Conservation (phyloP, 64 coral and sea anemone genomes). For the Montipora cactus region DNA sequence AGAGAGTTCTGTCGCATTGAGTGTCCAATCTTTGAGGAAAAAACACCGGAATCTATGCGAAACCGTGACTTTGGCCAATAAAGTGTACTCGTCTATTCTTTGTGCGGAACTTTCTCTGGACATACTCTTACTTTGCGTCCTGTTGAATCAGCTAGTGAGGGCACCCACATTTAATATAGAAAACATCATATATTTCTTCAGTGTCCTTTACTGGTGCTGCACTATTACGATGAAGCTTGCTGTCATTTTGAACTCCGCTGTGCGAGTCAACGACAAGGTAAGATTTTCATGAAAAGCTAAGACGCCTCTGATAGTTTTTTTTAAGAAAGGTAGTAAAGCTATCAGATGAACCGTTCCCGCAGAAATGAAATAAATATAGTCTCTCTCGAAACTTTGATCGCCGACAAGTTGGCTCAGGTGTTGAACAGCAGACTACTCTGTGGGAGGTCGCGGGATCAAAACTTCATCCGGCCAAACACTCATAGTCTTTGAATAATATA, state of each 20-base stretch:
- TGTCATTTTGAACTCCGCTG: not conserved
- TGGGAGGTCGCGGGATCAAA: too few species aligned
- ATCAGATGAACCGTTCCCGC: too few species aligned
- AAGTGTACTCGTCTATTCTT: slow-evolving; percentile 11
- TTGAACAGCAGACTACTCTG: too few species aligned
- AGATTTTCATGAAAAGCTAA: not conserved
- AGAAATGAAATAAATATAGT: too few species aligned
- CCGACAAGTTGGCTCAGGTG: too few species aligned
- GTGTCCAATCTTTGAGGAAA: not conserved
- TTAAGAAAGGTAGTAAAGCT: too few species aligned
- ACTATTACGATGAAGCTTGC: not conserved
- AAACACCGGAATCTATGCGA: slow-evolving; percentile 1
- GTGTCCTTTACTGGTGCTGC: not conserved
- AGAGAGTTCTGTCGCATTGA: not conserved
- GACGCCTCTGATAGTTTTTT: not conserved
- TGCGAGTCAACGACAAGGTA: slow-evolving; percentile 20
- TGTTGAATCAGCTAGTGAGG: not conserved
- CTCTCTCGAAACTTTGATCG: too few species aligned
- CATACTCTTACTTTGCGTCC: not conserved
- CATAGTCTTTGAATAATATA: too few species aligned
- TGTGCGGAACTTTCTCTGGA: not conserved
- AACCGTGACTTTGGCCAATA: not conserved
- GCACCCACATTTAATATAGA: not conserved
- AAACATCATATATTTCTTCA: not conserved
- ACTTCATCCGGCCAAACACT: too few species aligned